A percentile compares a stretch with the other conserved stretches of the same genome.
phyloP scores from a whole-genome alignment of 2,797 vertebrate species.

The Chelidonichthys spinosus region DNA sequence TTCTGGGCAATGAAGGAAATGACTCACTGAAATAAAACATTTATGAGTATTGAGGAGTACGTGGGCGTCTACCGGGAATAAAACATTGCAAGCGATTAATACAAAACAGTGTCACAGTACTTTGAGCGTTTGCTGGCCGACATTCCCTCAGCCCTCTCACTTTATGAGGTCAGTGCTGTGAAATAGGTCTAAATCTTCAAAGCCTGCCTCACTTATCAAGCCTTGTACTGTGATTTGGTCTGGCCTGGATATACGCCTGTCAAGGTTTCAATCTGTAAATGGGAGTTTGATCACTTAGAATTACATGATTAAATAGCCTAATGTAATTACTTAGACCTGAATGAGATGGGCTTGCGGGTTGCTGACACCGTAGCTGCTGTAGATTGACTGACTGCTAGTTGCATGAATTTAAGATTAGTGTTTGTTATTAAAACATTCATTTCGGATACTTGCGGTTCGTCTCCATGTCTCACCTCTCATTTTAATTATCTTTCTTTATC shows the following conservation, averaged over 20 bases:
- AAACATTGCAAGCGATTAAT: neutral
- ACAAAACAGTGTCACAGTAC: neutral
- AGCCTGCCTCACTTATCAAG: neutral
- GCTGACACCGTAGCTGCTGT: neutral
- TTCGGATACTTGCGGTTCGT: neutral
- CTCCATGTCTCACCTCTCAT: neutral
- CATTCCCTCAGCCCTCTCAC: conserved; percentile 10
- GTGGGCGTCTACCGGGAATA: neutral
- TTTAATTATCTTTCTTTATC: neutral
- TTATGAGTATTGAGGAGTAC: neutral
- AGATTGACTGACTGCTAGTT: neutral
- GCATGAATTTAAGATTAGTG: conserved; percentile 5
- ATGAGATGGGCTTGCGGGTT: neutral
- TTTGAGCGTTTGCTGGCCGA: neutral
- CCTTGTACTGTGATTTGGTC: neutral
- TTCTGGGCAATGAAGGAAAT: neutral
- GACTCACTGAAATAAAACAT: neutral
- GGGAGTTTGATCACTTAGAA: conserved; percentile 29
- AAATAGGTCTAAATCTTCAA: conserved; percentile 25
- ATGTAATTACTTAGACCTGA: conserved; percentile 40
- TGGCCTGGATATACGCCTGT: conserved; percentile 1
- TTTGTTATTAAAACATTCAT: conserved; percentile 12
- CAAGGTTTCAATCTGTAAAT: conserved; percentile 27
- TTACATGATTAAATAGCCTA: conserved; percentile 25
- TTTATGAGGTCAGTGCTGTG: conserved; percentile 13